Base-by-base conservation (phyloP, 2,113 vertebrate species). In the Plectropomus leopardus region DNA sequence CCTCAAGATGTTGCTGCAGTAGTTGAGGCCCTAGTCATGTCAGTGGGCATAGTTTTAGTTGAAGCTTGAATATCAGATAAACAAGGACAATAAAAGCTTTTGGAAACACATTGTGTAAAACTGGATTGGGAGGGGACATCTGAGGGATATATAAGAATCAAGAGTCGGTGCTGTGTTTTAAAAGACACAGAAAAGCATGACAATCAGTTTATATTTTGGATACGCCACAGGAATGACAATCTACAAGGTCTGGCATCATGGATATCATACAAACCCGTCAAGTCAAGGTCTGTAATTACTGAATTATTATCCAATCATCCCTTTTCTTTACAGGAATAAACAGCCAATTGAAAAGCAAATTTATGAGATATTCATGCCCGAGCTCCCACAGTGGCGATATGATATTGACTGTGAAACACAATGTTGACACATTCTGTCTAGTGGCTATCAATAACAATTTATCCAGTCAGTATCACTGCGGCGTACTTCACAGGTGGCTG, bases 361-460 rank as follows among this genome's bases (percentile, higher is more conserved):
- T 47, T 58, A 81, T 78, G 57, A 72, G 80, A 78, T 86, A 82
- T 86, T 73, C 54, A 82, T 82, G 89, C 40, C 69, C 10, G 44
- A 80, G 80, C 80, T 76, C 63, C 65, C 50, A 55, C 73, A 65
- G 53, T 36, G 16, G 23, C 11, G 8, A 85, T 73, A 53, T 71
- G 67, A 88, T 79, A 87, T 79, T 65, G 73, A 76, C 77, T 71
- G 80, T 88, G 84, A 86, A 89, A 89, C 51, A 83, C 75, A 80
- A 32, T 79, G 66, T 82, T 89, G 82, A 84, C 80, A 86, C 67
- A 45, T 83, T 81, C 50, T 74, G 63, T 75, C 72, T 40, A 30
- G 57, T 57, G 73, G 54, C 51, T 79, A 86, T 88, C 80, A 58
- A 80, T 83, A 84, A 75, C 69, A 86, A 48, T 85, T 83, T 73